These are phyloP conservation scores for Balaeniceps rex DNA, from an alignment of 2,113 vertebrate genomes.

Conservation along the genomic window DNA sequence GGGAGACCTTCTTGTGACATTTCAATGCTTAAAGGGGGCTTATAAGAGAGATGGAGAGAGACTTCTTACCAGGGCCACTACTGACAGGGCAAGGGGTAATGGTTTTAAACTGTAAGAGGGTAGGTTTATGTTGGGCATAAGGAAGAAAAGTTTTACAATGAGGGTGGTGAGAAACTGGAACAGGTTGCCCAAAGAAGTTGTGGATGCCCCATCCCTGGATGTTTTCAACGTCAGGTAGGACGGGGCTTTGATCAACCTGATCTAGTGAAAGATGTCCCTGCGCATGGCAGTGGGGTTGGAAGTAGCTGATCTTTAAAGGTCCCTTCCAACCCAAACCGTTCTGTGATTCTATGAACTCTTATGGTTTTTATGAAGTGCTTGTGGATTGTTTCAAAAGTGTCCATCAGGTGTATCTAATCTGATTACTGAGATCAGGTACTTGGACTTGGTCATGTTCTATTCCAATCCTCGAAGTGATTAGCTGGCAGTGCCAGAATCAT, in stretches of 20 bases:
- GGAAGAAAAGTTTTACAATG: too few relatives aligned
- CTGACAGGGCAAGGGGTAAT: too few relatives aligned
- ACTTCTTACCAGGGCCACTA: too few relatives aligned
- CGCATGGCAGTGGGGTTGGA: not conserved
- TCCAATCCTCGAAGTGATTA: not conserved
- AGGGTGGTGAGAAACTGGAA: not conserved
- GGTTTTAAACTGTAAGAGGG: too few relatives aligned
- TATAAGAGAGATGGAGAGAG: not conserved
- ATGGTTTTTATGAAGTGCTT: not conserved
- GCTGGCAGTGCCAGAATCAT: not conserved
- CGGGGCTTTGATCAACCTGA: accelerated
- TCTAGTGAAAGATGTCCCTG: not conserved
- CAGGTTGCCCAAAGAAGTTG: not conserved
- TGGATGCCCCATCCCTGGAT: not conserved
- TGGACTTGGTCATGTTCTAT: not conserved
- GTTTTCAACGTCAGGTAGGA: not conserved
- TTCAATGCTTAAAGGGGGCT: not conserved
- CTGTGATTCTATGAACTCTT: not conserved
- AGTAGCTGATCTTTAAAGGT: not conserved
- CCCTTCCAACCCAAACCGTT: not conserved
- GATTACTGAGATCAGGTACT: not conserved
- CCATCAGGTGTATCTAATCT: not conserved
- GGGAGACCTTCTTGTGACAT: not conserved
- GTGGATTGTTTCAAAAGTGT: not conserved
- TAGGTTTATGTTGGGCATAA: too few relatives aligned